Evolutionary conservation across 2,797 vertebrate species (phyloP).

Genomic region (Sciurus carolinensis): DNA sequence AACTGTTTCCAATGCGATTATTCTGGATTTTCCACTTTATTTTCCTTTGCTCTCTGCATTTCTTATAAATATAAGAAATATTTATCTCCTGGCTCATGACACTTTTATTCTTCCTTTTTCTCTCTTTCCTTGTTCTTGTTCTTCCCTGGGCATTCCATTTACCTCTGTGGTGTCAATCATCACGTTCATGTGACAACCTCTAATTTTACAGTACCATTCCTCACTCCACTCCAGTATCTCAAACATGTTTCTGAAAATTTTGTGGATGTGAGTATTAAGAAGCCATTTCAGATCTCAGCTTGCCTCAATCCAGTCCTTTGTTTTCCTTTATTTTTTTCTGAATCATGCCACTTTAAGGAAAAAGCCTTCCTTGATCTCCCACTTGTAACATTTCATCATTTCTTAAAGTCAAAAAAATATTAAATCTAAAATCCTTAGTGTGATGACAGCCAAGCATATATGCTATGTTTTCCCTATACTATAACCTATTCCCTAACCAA

Average conservation of each 20-base stretch:
- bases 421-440: neutral
- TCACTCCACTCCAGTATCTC: neutral
- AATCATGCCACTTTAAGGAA: neutral
- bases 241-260: neutral
- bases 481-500: neutral
- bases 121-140: neutral
- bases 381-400: neutral
- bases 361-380: neutral
- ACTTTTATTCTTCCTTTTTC: neutral
- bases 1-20: neutral
- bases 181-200: neutral
- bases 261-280: neutral
- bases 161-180: neutral
- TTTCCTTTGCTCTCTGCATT: neutral
- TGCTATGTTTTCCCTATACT: neutral
- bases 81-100: neutral
- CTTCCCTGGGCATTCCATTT: neutral
- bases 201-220: neutral
- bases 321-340: neutral
- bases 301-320: neutral
- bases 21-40: neutral
- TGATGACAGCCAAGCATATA: neutral
- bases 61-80: neutral
- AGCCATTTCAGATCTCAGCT: neutral
- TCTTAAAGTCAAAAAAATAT: neutral